A percentile compares a stretch with the other conserved stretches of the same genome.
Conservation (phyloP, 2,888 invertebrate genomes). For the Tenthredo notha region DNA sequence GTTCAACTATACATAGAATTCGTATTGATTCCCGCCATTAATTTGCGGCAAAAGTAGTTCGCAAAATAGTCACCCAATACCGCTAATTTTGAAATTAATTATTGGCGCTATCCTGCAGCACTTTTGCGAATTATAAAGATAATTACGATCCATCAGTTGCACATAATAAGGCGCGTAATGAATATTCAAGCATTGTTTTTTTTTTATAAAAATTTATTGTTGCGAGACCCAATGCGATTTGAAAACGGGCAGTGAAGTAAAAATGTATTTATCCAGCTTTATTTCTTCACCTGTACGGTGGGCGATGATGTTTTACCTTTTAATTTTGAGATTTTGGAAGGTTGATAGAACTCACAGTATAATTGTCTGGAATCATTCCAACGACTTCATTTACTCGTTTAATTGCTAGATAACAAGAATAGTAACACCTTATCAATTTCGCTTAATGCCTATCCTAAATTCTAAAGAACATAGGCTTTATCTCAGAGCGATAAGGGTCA, state of each 20-base stretch:
- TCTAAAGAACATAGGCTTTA: not conserved
- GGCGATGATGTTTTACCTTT: not conserved
- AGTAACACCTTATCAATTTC: not conserved
- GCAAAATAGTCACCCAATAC: not conserved
- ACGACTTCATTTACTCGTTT: not conserved
- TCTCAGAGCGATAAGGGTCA: not conserved
- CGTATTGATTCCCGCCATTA: conserved; percentile 11
- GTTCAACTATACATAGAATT: not conserved
- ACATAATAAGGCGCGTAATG: not conserved
- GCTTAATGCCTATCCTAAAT: not conserved
- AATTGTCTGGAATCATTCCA: not conserved
- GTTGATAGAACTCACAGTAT: not conserved
- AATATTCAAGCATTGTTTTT: not conserved
- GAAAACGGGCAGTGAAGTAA: not conserved
- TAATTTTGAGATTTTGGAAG: not conserved
- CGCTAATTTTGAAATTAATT: not conserved
- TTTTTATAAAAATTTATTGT: not conserved
- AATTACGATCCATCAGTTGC: not conserved
- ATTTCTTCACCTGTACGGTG: not conserved
- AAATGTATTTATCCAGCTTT: not conserved
- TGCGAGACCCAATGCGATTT: too few species aligned
- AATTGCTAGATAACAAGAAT: not conserved
- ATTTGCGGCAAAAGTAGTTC: conserved; percentile 29
- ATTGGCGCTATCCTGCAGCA: not conserved
- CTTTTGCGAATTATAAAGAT: not conserved